Conservation (phyloP, 2,797 vertebrate genomes). For the Falco biarmicus region DNA sequence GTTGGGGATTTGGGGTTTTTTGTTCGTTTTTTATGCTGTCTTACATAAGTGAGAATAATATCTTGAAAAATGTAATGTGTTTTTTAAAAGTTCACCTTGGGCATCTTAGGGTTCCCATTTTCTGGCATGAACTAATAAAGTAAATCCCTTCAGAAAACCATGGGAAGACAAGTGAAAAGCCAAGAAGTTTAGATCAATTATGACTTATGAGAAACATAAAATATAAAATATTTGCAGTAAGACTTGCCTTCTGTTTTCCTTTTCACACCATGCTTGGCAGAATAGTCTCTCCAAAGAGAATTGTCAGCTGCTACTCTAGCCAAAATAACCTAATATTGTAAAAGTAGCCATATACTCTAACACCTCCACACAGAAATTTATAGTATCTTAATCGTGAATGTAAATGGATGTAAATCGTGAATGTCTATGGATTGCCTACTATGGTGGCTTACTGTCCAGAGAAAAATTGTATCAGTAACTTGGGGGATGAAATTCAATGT, state of each 20-base stretch:
- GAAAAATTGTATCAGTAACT: neutral
- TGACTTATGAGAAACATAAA: neutral
- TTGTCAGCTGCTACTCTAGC: neutral
- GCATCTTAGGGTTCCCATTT: neutral
- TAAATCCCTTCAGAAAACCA: neutral
- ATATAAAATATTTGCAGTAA: neutral
- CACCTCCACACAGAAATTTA: neutral
- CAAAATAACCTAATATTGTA: neutral
- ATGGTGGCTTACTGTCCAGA: neutral
- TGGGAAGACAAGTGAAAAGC: neutral
- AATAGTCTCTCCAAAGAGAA: neutral
- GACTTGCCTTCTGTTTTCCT: neutral
- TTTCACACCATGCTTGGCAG: neutral
- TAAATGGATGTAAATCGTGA: neutral
- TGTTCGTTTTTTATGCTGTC: neutral
- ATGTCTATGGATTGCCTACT: neutral
- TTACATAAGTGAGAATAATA: neutral
- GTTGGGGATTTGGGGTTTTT: fast-evolving
- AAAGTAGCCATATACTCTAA: neutral
- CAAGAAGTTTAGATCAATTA: neutral
- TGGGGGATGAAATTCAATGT: neutral
- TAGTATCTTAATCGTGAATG: neutral
- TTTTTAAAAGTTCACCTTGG: neutral
- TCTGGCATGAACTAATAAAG: neutral
- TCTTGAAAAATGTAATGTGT: neutral